These are phyloP conservation scores for Actinemys pallida DNA, from an alignment of 2,113 vertebrate species.

Conservation along the genomic window DNA sequence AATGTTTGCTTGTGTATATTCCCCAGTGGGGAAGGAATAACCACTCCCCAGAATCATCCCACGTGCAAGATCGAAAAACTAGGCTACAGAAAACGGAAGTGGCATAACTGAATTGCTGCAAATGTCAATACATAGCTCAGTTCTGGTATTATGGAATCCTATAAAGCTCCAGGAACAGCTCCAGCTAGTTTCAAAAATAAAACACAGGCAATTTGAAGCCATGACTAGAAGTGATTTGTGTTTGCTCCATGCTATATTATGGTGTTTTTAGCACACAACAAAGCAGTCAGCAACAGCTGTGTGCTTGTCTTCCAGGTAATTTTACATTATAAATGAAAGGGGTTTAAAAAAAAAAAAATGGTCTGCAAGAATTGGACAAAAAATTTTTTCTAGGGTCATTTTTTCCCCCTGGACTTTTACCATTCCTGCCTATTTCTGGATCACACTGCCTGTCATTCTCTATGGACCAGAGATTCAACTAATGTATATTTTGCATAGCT, in stretches of 20 bases:
- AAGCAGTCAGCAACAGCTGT: neutral
- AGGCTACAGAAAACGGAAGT: neutral
- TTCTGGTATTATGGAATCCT: rapidly evolving
- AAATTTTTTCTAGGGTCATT: neutral
- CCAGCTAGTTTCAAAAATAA: neutral
- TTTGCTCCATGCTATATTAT: rapidly evolving
- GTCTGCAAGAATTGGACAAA: neutral
- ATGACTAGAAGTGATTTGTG: neutral
- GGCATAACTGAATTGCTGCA: neutral
- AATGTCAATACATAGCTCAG: neutral
- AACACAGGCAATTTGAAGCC: neutral
- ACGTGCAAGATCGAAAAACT: neutral
- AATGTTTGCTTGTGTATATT: neutral
- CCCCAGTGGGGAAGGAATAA: neutral
- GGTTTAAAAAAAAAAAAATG: neutral
- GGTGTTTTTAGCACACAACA: neutral
- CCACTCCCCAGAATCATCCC: rapidly evolving
- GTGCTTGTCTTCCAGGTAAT: neutral
- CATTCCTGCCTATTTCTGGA: neutral
- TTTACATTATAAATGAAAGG: neutral
- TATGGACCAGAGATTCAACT: neutral
- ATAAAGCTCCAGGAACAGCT: neutral
- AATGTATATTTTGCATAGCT: rapidly evolving
- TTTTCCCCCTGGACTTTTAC: rapidly evolving
- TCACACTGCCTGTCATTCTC: neutral